Conservation (phyloP, 2,797 vertebrate genomes). For the Megaceryle alcyon region DNA sequence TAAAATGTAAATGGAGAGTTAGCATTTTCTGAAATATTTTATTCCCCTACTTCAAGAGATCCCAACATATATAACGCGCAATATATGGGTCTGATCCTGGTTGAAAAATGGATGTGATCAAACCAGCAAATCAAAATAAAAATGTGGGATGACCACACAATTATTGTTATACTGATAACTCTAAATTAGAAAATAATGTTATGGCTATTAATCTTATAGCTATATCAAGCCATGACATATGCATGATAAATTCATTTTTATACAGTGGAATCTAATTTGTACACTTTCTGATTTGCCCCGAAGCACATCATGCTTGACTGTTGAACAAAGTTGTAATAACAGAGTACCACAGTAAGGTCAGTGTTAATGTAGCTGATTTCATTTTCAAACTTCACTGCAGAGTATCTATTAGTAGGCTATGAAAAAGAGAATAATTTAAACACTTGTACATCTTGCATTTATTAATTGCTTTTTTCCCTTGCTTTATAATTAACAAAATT, state of each 20-base stretch:
- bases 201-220: constrained; percentile 20
- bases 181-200: constrained; percentile 24
- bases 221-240: background rate
- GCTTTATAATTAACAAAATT: background rate
- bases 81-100: background rate
- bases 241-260: constrained; percentile 36
- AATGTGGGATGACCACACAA: background rate
- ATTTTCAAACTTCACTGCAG: background rate
- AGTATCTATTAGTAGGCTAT: background rate
- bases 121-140: constrained; percentile 6
- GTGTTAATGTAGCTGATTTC: background rate
- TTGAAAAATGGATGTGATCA: background rate
- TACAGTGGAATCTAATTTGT: constrained; percentile 18
- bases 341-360: background rate
- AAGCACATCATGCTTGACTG: background rate
- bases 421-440: background rate
- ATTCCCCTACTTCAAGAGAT: background rate
- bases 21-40: background rate
- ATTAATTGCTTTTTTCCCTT: background rate
- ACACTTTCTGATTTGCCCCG: background rate
- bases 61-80: background rate
- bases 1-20: background rate
- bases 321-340: background rate
- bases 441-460: background rate
- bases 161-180: constrained; percentile 4